Evolutionary conservation across 2,797 vertebrate species (phyloP).

Genomic region (Limnodromus scolopaceus): DNA sequence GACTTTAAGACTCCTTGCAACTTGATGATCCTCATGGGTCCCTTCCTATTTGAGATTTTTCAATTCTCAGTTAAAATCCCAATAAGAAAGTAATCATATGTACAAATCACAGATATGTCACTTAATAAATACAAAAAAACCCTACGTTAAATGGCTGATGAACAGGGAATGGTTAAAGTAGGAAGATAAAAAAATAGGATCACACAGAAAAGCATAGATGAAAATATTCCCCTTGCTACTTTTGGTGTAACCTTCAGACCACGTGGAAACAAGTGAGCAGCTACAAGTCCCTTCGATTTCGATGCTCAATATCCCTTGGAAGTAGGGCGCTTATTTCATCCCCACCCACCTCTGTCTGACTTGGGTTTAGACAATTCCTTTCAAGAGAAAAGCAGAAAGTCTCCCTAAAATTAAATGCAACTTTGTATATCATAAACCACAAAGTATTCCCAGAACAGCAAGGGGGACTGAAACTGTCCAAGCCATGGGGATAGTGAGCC

Average conservation of each 20-base stretch:
- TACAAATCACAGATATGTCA: neutral
- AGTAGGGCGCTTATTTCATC: neutral
- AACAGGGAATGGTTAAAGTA: neutral
- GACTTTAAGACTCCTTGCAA: neutral
- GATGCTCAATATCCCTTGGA: neutral
- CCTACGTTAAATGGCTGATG: neutral
- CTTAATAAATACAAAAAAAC: neutral
- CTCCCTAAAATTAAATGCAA: neutral
- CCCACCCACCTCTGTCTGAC: neutral
- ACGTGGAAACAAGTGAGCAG: neutral
- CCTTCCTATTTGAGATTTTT: neutral
- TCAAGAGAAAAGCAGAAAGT: neutral
- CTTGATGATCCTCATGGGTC: neutral
- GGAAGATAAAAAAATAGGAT: neutral
- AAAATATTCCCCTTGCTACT: neutral
- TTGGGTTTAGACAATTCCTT: neutral
- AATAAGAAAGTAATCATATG: neutral
- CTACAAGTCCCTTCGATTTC: neutral
- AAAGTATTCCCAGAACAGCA: neutral
- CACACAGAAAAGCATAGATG: neutral
- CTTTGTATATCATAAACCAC: neutral
- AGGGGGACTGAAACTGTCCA: neutral
- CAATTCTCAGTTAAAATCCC: neutral
- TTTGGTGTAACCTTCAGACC: neutral
- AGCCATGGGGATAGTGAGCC: neutral